Evolutionary conservation across 2,888 invertebrate species (phyloP), one percentile per base, ranked within the genome.

Genomic region (Sepiola atlantica): DNA sequence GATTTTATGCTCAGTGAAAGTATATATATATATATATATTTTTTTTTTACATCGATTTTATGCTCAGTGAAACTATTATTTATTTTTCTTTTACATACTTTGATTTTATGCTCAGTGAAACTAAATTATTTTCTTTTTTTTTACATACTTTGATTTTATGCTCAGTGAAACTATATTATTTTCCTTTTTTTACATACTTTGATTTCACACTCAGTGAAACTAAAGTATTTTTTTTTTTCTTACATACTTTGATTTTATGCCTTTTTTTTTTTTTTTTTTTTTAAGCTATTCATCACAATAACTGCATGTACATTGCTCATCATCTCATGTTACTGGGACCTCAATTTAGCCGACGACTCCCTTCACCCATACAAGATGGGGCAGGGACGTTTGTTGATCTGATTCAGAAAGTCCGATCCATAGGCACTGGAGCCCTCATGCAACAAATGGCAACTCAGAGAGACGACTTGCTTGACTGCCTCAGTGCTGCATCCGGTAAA

Each of bases 271-370:
- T 96, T 93, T 24, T 45, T 98, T 93, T 93, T 61, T 54, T 95
- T 95, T n/a, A 96, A 97, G 97, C 97, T 55, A 95, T 97, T 21
- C 97, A 97, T 94, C 97, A 99, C 97, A 99, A 99, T 97, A 99
- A 99, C 97, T 99, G 99, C 97, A 98, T 98, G 98, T 99, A 98
- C 97, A 97, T 99, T 24, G 98, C 98, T 0, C 98, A 99, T 97
- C 98, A 98, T 96, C 97, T 98, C 94, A 98, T 98, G 94, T 98
- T 98, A 0, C 97, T 98, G 96, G 98, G 98, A 0, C 98, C 98
- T 96, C 98, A 98, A 96, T 98, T 98, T 98, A 97, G 98, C 91
- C 97, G 98, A 6, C 98, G 98, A 94, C 98, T 98, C 96, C 98
- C 98, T 6, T 97, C 97, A 0, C 97, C 98, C 0, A 97, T 98